These are phyloP conservation scores for Caenorhabditis sp. DNA, from an alignment of 2,888 invertebrate species.

Conservation along the genomic window DNA sequence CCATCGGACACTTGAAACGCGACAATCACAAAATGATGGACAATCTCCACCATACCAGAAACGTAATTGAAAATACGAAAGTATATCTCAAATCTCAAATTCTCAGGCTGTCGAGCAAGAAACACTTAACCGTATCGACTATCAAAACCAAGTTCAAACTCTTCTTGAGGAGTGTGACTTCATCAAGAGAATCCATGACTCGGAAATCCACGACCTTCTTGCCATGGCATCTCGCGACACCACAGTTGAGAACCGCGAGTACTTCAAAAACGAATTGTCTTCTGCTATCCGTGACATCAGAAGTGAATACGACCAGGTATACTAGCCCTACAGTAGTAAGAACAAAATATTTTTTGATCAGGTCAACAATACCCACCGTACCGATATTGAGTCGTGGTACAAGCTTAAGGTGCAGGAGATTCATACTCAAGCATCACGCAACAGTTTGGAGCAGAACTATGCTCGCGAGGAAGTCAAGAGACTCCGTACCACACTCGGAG, in stretches of 20 bases:
- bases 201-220: slow-evolving; percentile 65
- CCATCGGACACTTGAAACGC: slow-evolving; percentile 83
- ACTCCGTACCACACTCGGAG: slow-evolving; percentile 84
- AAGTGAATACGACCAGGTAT: slow-evolving; percentile 84
- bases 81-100: background rate
- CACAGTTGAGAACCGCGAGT: slow-evolving; percentile 85
- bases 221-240: slow-evolving; percentile 84
- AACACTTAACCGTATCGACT: slow-evolving; percentile 85
- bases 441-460: slow-evolving; percentile 70
- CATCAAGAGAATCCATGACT: slow-evolving; percentile 84
- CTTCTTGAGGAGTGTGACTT: slow-evolving; percentile 85
- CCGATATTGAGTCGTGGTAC: slow-evolving; percentile 85
- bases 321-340: background rate
- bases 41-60: slow-evolving; percentile 65
- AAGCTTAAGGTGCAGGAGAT: slow-evolving; percentile 86
- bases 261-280: slow-evolving; percentile 86
- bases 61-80: slow-evolving; percentile 27
- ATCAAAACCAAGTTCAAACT: slow-evolving; percentile 85
- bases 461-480: slow-evolving; percentile 83
- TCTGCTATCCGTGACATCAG: slow-evolving; percentile 85
- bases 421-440: slow-evolving; percentile 82
- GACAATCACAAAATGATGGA: slow-evolving; percentile 83
- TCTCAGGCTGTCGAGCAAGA: slow-evolving; percentile 85
- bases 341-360: slow-evolving; percentile 40
- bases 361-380: slow-evolving; percentile 84